Evolutionary conservation across 2,888 invertebrate genomes (phyloP).

Genomic region (Amblyteles armatorius): DNA sequence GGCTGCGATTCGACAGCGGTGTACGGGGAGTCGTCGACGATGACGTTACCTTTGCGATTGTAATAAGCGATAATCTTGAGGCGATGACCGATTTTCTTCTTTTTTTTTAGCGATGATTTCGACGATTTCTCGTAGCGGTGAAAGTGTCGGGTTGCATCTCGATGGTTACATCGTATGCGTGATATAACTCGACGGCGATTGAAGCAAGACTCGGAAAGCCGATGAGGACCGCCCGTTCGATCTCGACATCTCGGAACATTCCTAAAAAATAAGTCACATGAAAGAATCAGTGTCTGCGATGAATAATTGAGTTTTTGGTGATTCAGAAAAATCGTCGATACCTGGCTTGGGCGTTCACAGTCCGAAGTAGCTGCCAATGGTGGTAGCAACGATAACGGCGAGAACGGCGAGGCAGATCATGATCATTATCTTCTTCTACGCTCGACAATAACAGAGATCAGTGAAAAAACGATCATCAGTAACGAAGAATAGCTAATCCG

Average conservation of each 20-base stretch:
- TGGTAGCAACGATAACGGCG: conserved; percentile 89
- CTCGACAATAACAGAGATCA: conserved; percentile 79
- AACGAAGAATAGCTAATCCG: conserved; percentile 50
- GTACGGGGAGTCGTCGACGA: conserved; percentile 35
- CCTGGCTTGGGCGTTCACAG: conserved; percentile 83
- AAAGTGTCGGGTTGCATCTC: conserved; percentile 47
- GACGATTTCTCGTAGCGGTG: conserved; percentile 59
- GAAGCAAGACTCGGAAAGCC: conserved; percentile 70
- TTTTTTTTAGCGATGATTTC: conserved; percentile 19
- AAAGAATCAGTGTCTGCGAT: neutral
- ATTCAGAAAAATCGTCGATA: conserved; percentile 64
- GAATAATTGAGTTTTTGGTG: neutral
- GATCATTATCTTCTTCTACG: conserved; percentile 98
- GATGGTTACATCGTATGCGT: conserved; percentile 59
- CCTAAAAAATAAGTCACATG: conserved; percentile 62
- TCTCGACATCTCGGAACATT: conserved; percentile 74
- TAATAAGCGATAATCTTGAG: conserved; percentile 19
- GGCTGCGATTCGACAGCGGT: conserved; percentile 43
- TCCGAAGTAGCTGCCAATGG: conserved; percentile 89
- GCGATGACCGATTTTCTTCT: conserved; percentile 10
- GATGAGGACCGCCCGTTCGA: conserved; percentile 66
- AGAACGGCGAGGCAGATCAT: conserved; percentile 94
- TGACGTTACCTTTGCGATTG: conserved; percentile 24
- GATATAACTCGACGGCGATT: conserved; percentile 71
- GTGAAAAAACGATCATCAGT: conserved; percentile 58